A percentile compares a stretch with the other conserved stretches of the same genome.
phyloP scores from a whole-genome alignment of 2,113 vertebrate genomes.

The Atherinomorus stipes region DNA sequence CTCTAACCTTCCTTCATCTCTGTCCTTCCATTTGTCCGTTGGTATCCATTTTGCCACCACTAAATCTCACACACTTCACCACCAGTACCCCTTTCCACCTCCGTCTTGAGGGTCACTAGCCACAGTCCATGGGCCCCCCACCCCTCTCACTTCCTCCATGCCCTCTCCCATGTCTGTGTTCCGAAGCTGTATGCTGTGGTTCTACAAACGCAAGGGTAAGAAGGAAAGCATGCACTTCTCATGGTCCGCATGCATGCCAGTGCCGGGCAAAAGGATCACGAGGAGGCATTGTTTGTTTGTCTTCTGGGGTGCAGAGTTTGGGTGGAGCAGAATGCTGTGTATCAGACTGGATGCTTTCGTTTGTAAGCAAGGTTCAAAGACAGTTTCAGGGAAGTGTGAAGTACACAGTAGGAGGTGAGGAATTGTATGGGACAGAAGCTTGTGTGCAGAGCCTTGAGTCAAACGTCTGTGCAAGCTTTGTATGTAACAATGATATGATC shows the following conservation, averaged over 20 bases:
- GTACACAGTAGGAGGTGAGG: background rate
- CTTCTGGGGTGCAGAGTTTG: conserved; percentile 53
- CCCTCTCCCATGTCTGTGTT: conserved; percentile 98
- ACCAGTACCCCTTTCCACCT: conserved; percentile 53
- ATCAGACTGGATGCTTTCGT: background rate
- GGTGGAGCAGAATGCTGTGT: conserved; percentile 49
- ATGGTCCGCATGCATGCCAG: conserved; percentile 61
- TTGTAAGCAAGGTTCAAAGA: conserved; percentile 41
- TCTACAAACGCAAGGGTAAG: conserved; percentile 99
- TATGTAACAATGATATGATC: conserved; percentile 2
- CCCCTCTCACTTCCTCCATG: conserved; percentile 88
- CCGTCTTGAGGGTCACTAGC: conserved; percentile 77
- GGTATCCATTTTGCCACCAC: conserved; percentile 39
- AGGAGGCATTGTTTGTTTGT: conserved; percentile 54
- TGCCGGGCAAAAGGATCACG: conserved; percentile 22
- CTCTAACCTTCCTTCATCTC: conserved; percentile 57
- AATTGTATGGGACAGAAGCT: background rate
- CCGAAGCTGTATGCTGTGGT: conserved; percentile 99
- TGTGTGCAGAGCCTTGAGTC: background rate
- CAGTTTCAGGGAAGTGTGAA: conserved; percentile 7
- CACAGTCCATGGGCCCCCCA: conserved; percentile 72
- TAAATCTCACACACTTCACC: conserved; percentile 51
- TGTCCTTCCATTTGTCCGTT: conserved; percentile 50
- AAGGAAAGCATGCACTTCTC: conserved; percentile 68
- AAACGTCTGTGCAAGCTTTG: background rate